A percentile compares a stretch with the other conserved stretches of the same genome.
These are phyloP conservation scores for Lemur catta DNA, from an alignment of 2,797 vertebrate species.

Conservation along the genomic window DNA sequence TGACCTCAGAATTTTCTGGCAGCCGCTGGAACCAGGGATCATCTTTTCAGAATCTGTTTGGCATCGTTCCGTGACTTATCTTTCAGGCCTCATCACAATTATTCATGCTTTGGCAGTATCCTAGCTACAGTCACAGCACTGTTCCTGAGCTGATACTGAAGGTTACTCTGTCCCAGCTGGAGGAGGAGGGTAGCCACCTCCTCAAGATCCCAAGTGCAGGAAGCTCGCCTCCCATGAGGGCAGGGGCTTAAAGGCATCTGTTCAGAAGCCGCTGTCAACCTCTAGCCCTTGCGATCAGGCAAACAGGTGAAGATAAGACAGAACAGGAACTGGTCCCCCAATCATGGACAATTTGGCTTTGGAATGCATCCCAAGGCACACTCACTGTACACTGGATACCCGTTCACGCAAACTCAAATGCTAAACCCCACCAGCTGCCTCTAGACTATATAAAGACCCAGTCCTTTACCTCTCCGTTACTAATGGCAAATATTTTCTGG, in stretches of 20 bases:
- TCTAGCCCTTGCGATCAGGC: not conserved
- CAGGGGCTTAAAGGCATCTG: not conserved
- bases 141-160: conserved; percentile 31
- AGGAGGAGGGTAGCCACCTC: not conserved
- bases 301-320: not conserved
- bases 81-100: conserved; percentile 72
- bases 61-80: conserved; percentile 65
- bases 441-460: not conserved
- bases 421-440: not conserved
- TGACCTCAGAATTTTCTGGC: conserved; percentile 62
- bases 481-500: not conserved
- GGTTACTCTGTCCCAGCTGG: conserved; percentile 44
- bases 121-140: conserved; percentile 69
- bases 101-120: conserved; percentile 73
- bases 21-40: conserved; percentile 58
- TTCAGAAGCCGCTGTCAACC: not conserved
- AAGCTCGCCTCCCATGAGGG: not conserved
- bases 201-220: not conserved
- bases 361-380: not conserved
- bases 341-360: not conserved
- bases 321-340: not conserved
- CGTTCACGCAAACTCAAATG: not conserved
- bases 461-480: not conserved
- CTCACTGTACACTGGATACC: not conserved
- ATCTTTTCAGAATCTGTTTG: conserved; percentile 72